These are phyloP conservation scores for Petrocephalus zakoni DNA, from an alignment of 2,113 vertebrate genomes.

Conservation along the genomic window DNA sequence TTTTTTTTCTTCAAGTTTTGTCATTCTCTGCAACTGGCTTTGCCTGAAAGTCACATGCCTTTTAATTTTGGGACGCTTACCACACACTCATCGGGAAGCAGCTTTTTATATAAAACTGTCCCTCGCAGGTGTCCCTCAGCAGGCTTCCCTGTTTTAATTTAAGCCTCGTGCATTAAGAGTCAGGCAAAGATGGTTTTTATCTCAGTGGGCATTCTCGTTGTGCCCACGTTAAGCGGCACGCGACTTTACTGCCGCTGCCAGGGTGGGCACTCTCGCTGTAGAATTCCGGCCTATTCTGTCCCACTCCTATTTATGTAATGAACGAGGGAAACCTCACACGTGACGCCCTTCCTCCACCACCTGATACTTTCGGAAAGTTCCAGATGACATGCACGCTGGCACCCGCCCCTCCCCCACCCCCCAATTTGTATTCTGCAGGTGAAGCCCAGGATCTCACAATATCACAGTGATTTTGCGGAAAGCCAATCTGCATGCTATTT, in stretches of 20 bases:
- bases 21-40: not conserved
- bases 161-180: not conserved
- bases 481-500: slow-evolving; percentile 32
- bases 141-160: not conserved
- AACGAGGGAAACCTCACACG: not conserved
- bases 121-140: not conserved
- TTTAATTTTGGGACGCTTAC: not conserved
- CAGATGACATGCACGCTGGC: not conserved
- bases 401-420: not conserved
- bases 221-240: not conserved
- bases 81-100: not conserved
- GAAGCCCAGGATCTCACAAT: slow-evolving; percentile 19
- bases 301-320: not conserved
- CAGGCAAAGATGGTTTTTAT: not conserved
- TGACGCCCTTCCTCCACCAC: not conserved
- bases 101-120: not conserved
- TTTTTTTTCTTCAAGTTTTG: not conserved
- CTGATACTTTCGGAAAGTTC: not conserved
- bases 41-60: not conserved
- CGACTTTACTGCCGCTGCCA: not conserved
- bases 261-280: not conserved
- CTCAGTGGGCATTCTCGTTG: not conserved
- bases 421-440: slow-evolving; percentile 29
- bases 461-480: slow-evolving; percentile 20
- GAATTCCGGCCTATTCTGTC: not conserved